A percentile compares a stretch with the other conserved stretches of the same genome.
Conservation (phyloP, 2,888 invertebrate species). For the Limnephilus lunatus region DNA sequence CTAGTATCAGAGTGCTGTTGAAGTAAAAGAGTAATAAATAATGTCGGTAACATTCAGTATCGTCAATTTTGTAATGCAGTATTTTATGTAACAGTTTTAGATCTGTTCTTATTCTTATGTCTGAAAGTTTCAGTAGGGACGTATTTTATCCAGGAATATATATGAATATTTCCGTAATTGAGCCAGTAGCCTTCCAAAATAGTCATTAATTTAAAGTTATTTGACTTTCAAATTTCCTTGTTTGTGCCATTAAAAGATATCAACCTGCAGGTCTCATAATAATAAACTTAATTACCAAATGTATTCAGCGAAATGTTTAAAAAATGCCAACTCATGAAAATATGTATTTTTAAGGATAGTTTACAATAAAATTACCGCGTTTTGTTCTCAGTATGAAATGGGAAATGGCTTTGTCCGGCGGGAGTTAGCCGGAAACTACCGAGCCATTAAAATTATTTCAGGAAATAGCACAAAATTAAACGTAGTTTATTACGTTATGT, state of each 20-base stretch:
- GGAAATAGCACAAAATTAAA: slow-evolving; percentile 21
- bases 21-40: too few relatives aligned
- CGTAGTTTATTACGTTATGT: not conserved
- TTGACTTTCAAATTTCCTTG: not conserved
- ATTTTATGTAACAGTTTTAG: too few relatives aligned
- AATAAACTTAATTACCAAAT: not conserved
- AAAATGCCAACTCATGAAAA: not conserved
- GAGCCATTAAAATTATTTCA: slow-evolving; percentile 6
- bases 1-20: too few relatives aligned
- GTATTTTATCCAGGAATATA: too few relatives aligned
- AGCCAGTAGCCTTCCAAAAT: too few relatives aligned
- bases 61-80: too few relatives aligned
- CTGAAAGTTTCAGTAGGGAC: too few relatives aligned
- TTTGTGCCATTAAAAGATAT: not conserved
- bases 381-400: not conserved
- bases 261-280: not conserved
- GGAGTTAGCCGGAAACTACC: not conserved
- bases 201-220: too few relatives aligned
- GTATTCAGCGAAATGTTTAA: not conserved
- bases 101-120: too few relatives aligned
- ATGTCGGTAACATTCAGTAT: too few relatives aligned
- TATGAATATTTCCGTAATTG: too few relatives aligned
- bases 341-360: not conserved
- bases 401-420: slow-evolving; percentile 11
- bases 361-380: not conserved